Conservation (phyloP, 2,888 invertebrate species). For the Acheta domesticus region DNA sequence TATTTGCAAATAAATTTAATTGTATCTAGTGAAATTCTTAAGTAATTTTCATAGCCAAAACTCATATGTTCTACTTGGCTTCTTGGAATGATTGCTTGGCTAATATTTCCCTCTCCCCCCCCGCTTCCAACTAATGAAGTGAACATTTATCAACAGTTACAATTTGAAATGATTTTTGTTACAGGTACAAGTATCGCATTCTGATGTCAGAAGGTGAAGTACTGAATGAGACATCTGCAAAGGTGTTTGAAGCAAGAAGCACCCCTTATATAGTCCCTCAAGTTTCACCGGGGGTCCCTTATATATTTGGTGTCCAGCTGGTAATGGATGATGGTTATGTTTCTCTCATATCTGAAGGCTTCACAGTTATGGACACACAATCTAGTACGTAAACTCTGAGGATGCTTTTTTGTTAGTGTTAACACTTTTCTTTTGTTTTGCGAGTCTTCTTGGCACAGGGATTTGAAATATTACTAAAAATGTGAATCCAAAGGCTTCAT, state of each 20-base stretch:
- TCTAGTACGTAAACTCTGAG: slow-evolving; percentile 43
- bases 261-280: slow-evolving; percentile 57
- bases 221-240: slow-evolving; percentile 49
- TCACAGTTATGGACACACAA: slow-evolving; percentile 47
- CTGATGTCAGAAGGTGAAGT: slow-evolving; percentile 58
- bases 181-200: slow-evolving; percentile 61
- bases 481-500: too few species aligned
- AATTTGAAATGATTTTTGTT: not conserved
- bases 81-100: too few species aligned
- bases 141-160: too few species aligned
- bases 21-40: too few species aligned
- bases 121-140: too few species aligned
- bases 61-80: too few species aligned
- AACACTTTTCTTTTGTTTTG: not conserved
- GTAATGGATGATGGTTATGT: slow-evolving; percentile 59
- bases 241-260: slow-evolving; percentile 50
- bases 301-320: slow-evolving; percentile 62
- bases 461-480: too few species aligned
- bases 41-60: too few species aligned
- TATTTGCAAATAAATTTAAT: too few species aligned
- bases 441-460: not conserved
- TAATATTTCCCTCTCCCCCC: too few species aligned
- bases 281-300: slow-evolving; percentile 53
- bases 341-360: slow-evolving; percentile 63
- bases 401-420: not conserved